phyloP scores from a whole-genome alignment of 2,113 vertebrate species.

The Lagopus leucura region DNA sequence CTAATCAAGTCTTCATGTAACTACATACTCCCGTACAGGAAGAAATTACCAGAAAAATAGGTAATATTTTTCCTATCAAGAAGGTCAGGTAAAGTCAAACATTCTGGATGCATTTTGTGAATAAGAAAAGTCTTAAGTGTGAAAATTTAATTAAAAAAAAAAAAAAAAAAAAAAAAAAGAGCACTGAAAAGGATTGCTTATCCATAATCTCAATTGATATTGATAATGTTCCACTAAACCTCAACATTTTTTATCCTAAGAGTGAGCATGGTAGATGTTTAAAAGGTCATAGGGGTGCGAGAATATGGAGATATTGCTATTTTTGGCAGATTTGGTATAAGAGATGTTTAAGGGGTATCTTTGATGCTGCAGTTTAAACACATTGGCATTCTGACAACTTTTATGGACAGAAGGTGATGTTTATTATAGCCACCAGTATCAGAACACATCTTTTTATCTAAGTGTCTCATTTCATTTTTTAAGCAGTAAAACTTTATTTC shows the following conservation, averaged over 20 bases:
- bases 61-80: background rate
- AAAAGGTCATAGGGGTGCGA: background rate
- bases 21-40: background rate
- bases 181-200: background rate
- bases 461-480: background rate
- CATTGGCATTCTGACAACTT: background rate
- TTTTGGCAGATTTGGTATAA: background rate
- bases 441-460: background rate
- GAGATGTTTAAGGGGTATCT: background rate
- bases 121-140: background rate
- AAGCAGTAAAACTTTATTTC: background rate
- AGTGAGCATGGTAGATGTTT: background rate
- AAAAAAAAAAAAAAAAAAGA: background rate
- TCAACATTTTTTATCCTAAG: background rate
- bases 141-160: background rate
- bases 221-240: background rate
- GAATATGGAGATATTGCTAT: background rate
- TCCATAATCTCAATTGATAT: background rate
- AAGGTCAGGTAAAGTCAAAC: background rate
- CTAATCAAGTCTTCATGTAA: accelerated
- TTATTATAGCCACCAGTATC: background rate
- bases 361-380: background rate
- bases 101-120: background rate
- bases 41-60: background rate
- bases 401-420: background rate